Evolutionary conservation across 2,113 vertebrate species (phyloP).

Genomic region (Pogona vitticeps): DNA sequence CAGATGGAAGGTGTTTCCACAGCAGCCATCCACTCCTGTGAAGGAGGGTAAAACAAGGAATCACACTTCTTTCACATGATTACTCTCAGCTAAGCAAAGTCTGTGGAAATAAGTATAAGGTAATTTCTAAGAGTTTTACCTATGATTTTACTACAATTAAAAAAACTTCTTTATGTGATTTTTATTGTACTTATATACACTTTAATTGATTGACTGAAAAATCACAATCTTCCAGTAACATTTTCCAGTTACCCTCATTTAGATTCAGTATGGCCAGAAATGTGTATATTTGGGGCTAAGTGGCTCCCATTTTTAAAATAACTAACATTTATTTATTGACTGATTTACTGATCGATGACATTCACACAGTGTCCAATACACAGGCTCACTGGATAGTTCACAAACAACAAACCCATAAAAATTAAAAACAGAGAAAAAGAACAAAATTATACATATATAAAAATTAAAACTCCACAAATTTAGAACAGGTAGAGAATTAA

Average conservation of each 20-base stretch:
- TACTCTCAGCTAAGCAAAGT: not conserved
- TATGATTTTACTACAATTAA: not conserved
- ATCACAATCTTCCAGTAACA: not conserved
- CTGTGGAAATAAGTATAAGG: not conserved
- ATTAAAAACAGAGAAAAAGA: not conserved
- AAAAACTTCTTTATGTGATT: too few species aligned
- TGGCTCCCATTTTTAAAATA: too few species aligned
- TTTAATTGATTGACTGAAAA: not conserved
- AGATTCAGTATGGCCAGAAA: not conserved
- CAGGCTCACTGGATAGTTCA: not conserved
- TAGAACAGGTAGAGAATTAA: not conserved
- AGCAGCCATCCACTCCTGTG: conserved; percentile 22
- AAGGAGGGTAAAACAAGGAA: conserved; percentile 52
- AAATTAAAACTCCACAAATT: not conserved
- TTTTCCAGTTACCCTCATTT: conserved; percentile 14
- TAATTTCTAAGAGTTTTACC: not conserved
- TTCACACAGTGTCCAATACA: not conserved
- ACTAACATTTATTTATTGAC: too few species aligned
- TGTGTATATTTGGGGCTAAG: too few species aligned
- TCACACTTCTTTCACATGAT: not conserved
- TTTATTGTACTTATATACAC: not conserved
- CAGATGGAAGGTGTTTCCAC: conserved; percentile 40
- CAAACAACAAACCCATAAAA: not conserved
- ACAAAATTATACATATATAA: not conserved
- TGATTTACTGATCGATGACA: not conserved